These are phyloP conservation scores for Strigamia crassipes DNA, from an alignment of 2,888 invertebrate species.

Conservation along the genomic window DNA sequence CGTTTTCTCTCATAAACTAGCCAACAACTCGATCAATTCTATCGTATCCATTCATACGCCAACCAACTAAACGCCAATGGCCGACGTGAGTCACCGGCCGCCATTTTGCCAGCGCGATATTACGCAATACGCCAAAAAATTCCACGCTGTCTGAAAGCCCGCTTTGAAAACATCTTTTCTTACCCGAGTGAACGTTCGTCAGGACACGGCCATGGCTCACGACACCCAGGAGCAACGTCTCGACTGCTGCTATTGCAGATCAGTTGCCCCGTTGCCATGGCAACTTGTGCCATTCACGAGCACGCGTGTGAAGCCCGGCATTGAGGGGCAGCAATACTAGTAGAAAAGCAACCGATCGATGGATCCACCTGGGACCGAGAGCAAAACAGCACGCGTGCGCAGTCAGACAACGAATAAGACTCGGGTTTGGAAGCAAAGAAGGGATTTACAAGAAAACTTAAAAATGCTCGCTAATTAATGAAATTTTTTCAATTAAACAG, in stretches of 20 bases:
- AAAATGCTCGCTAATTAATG: not conserved
- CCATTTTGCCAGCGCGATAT: not conserved
- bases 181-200: slow-evolving; percentile 7
- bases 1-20: not conserved
- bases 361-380: not conserved
- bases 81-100: slow-evolving; percentile 12
- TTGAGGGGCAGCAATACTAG: slow-evolving; percentile 1
- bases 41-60: not conserved
- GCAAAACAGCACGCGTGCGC: slow-evolving; percentile 7
- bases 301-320: not conserved
- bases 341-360: slow-evolving; percentile 2
- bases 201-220: not conserved
- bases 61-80: slow-evolving; percentile 7
- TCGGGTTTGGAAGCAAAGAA: not conserved
- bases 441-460: slow-evolving; percentile 47
- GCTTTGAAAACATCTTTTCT: not conserved
- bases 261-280: slow-evolving; percentile 12
- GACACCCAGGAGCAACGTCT: slow-evolving; percentile 22
- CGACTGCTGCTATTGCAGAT: slow-evolving; percentile 21
- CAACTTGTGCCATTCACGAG: slow-evolving; percentile 14
- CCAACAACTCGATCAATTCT: not conserved
- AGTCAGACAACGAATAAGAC: not conserved
- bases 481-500: too few relatives aligned
- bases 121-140: slow-evolving; percentile 27
- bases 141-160: not conserved